Base-by-base conservation (phyloP, 1,140 invertebrate species). In the Drosophila mayri region DNA sequence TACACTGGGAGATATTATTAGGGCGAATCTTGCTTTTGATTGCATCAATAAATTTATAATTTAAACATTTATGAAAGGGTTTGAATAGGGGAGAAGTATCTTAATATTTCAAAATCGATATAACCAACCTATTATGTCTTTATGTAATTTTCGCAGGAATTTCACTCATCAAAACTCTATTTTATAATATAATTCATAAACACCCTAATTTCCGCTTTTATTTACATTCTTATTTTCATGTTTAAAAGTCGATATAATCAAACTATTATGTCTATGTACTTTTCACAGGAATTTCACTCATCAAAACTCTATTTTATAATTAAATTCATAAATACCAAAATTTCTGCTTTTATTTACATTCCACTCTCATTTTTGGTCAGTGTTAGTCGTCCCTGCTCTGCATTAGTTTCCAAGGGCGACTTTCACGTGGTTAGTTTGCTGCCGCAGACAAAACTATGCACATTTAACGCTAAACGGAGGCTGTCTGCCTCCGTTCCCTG, bases 361-460 rank as follows among this genome's bases (percentile, higher is more conserved):
- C 25, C 16, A n/a, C 49, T 35, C 11, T 1, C 3, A 1, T n/a
- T 46, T 28, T 63, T 9, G 37, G 2, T 1, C 46, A 47, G 46
- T 47, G 22, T 7, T 6, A 46, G 41, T 63, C n/a, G 4, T 37
- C 18, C 14, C 25, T 14, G 11, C 50, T 71, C 57, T 79, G 73
- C 74, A 85, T 83, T 77, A 80, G 83, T 59, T 70, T 77, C 52
- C 59, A 59, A 46, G 71, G 49, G 68, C 76, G 72, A 87, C 85
- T 88, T 88, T 90, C 77, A 90, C 83, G 85, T 73, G 86, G 85
- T 85, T 85, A 85, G 80, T 85, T 85, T 71, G 54, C 68, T 66
- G 50, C 79, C 52, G 54, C 81, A 79, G 57, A 73, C 76, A 82
- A 86, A 82, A 87, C 83, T 88, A 72, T 61, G 76, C 77, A 80